Evolutionary conservation across 2,888 invertebrate species (phyloP), one percentile per base, ranked within the genome.

Genomic region (Ephialtes manifestator): DNA sequence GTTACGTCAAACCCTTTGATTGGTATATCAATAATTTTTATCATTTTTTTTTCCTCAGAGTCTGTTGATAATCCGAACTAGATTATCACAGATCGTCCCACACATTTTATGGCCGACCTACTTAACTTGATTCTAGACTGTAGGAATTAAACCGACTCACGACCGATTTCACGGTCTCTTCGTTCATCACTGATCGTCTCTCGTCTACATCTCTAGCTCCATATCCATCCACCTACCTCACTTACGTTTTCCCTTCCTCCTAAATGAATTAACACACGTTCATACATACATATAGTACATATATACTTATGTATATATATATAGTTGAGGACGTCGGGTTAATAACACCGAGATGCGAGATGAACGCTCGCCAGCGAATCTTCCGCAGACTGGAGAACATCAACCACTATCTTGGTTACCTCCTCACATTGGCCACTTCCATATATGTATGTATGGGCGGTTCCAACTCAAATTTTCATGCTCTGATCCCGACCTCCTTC

Each of bases 151-250:
- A 24, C 86, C 86, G 87, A 88, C 86, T 87, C 83, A 86, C 85
- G 88, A 87, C 87, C 84, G 88, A 91, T 91, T 91, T 90, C 89
- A 90, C 90, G 89, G 85, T 76, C 84, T 86, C 86, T 86, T 87
- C 83, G 81, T 83, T 75, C 75, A 53, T 84, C 76, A 51, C 11
- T 63, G 58, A 65, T 76, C 43, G 48, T 63, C 15, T 24, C 58
- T 58, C 77, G 55, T 58, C 76, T 46, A 70, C 70, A 35, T 65
- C 20, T 53, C 51, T 20, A 53, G 53, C 53, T 53, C 20, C 10
- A 39, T 43, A 15, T 51, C 20, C 60, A 60, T 53, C 24, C 74
- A 80, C 72, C 39, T 67, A 78, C 35, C 58, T 48, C 43, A 68
- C 74, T 76, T 55, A 76, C 63, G 55, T 39, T 58, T 63, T 78